Evolutionary conservation across 2,888 invertebrate genomes (phyloP), one percentile per base, ranked within the genome.

Genomic region (Cosmopolites sordidus): DNA sequence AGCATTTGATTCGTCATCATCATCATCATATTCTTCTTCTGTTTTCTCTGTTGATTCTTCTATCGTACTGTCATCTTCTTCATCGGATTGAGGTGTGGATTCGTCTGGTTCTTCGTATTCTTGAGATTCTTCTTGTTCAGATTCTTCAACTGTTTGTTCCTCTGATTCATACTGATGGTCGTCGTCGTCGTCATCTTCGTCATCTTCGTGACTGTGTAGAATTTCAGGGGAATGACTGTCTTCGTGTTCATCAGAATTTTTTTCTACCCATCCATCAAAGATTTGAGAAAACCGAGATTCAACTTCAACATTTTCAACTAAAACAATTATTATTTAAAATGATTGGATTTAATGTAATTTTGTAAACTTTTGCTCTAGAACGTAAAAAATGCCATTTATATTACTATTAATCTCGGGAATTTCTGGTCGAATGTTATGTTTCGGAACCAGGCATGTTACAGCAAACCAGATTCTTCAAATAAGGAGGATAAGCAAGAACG

Each of bases 201-300:
- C 78, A 60, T 79, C 78, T 61, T 75, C 75, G 64, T 79, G 78
- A 62, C 79, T 78, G 58, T 79, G 78, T n/a, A 70, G 67, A 30
- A 48, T 39, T 18, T 51, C 53, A 17, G 52, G 51, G 5, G 49
- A 54, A 48, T 79, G 77, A 65, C 78, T 77, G 22, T 60, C 68
- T 42, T 68, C 69, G 11, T 72, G 73, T 39, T 73, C 71, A 45
- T 63, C 62, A 16, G 77, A 70, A 43, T 74, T 70, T 58, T 83
- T 82, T 69, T 87, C 86, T 9, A 88, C 79, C 89, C 89, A 90
- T 30, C 89, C 89, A 64, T 88, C 86, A 58, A 89, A 82, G 47
- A 87, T 79, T 62, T 83, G 83, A 9, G 89, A 84, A 74, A 85
- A 89, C 37, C 82, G 79, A 16, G 88, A 86, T 66, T 87, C 83